Evolutionary conservation across 1,140 invertebrate species (phyloP).

Genomic region (Mylabris phalerata): DNA sequence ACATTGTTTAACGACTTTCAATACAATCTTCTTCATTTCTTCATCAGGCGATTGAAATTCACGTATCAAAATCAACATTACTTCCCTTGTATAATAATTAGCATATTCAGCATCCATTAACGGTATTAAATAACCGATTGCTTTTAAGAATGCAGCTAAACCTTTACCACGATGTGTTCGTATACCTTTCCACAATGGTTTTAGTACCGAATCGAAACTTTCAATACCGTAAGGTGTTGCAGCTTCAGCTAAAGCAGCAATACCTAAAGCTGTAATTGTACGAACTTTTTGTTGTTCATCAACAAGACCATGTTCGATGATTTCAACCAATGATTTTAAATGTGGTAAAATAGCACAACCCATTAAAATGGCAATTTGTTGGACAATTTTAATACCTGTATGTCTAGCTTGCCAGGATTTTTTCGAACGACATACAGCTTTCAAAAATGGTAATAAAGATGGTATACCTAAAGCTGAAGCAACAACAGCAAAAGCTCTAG

Average conservation of each 20-base stretch:
- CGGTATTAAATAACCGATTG: constrained; percentile 98
- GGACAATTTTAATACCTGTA: constrained; percentile 99
- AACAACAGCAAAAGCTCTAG: constrained; percentile 97
- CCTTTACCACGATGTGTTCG: constrained; percentile 96
- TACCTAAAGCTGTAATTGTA: constrained; percentile 97
- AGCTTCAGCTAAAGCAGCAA: constrained; percentile 95
- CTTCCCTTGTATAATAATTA: constrained; percentile 99
- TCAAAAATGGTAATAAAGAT: constrained; percentile 94
- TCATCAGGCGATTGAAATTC: constrained; percentile 99
- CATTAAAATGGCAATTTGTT: constrained; percentile 99
- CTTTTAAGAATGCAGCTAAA: constrained; percentile 97
- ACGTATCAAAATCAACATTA: constrained; percentile 98
- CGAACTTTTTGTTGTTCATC: constrained; percentile 86
- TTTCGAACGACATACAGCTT: constrained; percentile 98
- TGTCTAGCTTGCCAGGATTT: constrained; percentile 99
- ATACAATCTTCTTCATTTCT: constrained; percentile 99
- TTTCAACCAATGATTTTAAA: constrained; percentile 96
- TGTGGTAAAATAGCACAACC: constrained; percentile 99
- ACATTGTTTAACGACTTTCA: constrained; percentile 99
- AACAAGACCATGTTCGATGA: constrained; percentile 94
- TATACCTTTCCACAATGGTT: constrained; percentile 98
- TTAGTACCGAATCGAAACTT: constrained; percentile 98
- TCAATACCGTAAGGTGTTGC: constrained; percentile 99
- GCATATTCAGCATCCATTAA: constrained; percentile 99
- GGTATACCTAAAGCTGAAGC: constrained; percentile 98